Evolutionary conservation across 2,888 invertebrate species (phyloP), one percentile per base, ranked within the genome.

Genomic region (Oeneis ivallda): DNA sequence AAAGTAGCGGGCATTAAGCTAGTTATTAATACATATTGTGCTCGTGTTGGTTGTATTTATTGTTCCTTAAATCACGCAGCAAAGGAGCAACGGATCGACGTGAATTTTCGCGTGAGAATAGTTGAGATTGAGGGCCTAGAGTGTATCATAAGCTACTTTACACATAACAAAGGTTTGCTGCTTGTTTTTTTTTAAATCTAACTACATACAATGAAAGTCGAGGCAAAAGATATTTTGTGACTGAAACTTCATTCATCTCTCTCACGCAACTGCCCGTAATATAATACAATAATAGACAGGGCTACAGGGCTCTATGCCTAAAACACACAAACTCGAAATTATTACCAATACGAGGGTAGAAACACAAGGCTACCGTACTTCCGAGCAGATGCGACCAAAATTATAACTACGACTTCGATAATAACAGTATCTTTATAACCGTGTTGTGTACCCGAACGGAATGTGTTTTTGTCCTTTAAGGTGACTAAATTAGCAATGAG

Each of bases 371-470:
- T 53, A 67, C 61, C 71, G 72, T 69, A 70, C 71, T 74, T 72
- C 56, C 56, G 66, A 60, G 67, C 76, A 76, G 73, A 76, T 74
- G 76, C 66, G 68, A 69, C 75, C 70, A 70, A 72, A 71, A 68
- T 72, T 74, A 73, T 75, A 67, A 70, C 69, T 73, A 71, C 69
- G 70, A 71, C 68, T 71, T 67, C 66, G 67, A 69, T 67, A 72
- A 71, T 75, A 74, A 74, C 73, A 66, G 68, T 75, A 72, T 74
- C 70, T 75, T 74, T 74, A 74, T 74, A 72, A 69, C 72, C 70
- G 54, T 61, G 60, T 56, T 62, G 49, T 41, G 60, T 63, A 59
- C 34, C 62, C 19, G 17, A 52, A n/a, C 9, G 10, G 43, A 61
- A 52, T 62, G 41, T 34, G 13, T 58, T 58, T 56, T 6, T 41